Evolutionary conservation across 1,140 invertebrate genomes (phyloP).

Genomic region (Meteorus sp.): DNA sequence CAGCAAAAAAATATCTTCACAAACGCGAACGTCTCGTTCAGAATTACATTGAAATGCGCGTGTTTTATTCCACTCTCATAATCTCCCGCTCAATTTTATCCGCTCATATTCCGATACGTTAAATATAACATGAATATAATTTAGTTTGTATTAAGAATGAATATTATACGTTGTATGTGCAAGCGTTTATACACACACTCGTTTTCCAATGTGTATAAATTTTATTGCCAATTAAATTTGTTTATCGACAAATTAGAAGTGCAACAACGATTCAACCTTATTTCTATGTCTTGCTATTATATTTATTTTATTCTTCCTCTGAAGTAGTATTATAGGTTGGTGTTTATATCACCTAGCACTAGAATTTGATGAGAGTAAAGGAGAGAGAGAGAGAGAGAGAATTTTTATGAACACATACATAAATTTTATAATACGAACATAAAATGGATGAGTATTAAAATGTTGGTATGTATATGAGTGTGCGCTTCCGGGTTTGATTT

Average conservation of each 20-base stretch:
- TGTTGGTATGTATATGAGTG: no score
- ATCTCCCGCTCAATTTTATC: neutral
- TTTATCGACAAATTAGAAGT: constrained; percentile 40
- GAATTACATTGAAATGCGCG: constrained; percentile 31
- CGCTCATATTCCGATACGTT: no score
- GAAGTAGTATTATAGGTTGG: no score
- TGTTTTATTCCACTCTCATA: neutral
- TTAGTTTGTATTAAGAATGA: neutral
- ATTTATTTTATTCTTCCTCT: neutral
- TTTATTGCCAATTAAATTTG: constrained; percentile 42
- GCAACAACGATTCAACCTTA: constrained; percentile 1
- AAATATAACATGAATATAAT: no score
- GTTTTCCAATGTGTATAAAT: neutral
- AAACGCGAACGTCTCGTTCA: constrained; percentile 27
- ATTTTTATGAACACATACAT: no score
- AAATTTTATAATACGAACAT: no score
- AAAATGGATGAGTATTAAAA: no score
- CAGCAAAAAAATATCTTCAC: constrained; percentile 38
- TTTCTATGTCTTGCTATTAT: constrained; percentile 5
- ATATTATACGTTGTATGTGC: neutral
- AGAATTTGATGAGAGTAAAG: no score
- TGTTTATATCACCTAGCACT: no score
- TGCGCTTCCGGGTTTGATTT: no score
- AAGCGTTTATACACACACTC: neutral
- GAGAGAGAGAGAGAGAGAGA: no score